Evolutionary conservation across 2,888 invertebrate species (phyloP).

Genomic region (Pantelozetes paolii): DNA sequence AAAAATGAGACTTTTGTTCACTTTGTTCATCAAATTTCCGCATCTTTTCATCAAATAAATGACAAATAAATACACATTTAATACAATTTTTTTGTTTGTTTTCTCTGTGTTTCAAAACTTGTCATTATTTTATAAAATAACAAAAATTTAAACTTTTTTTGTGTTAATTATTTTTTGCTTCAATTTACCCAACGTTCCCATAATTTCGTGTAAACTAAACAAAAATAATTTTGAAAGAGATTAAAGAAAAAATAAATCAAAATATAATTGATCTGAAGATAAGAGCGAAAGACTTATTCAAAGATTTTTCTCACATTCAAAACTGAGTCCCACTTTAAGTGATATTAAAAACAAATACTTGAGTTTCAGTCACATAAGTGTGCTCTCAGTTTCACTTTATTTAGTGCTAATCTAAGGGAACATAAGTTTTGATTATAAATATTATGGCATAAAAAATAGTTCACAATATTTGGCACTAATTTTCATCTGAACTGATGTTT

Average conservation of each 20-base stretch:
- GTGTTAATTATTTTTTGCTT: no score
- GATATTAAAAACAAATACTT: conserved; percentile 12
- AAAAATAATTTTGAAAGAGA: no score
- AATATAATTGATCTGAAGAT: not conserved
- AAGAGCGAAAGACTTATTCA: not conserved
- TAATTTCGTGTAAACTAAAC: no score
- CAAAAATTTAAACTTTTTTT: no score
- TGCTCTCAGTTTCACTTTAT: not conserved
- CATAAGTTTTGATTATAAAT: conserved; percentile 24
- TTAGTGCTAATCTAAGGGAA: not conserved
- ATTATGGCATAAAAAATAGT: conserved; percentile 23
- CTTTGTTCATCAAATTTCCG: conserved; percentile 19
- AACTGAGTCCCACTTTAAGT: not conserved
- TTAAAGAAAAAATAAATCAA: no score
- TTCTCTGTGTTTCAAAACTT: no score
- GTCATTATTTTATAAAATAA: no score
- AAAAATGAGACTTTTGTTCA: conserved; percentile 29
- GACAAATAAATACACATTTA: no score
- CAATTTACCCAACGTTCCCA: no score
- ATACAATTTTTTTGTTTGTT: no score
- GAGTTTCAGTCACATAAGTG: conserved; percentile 3
- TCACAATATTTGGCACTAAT: not conserved
- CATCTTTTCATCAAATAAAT: not conserved
- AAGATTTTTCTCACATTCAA: not conserved
- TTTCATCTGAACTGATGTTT: conserved; percentile 20